These are phyloP conservation scores for Xestobium rufovillosum DNA, from an alignment of 2,888 invertebrate species.

Conservation along the genomic window DNA sequence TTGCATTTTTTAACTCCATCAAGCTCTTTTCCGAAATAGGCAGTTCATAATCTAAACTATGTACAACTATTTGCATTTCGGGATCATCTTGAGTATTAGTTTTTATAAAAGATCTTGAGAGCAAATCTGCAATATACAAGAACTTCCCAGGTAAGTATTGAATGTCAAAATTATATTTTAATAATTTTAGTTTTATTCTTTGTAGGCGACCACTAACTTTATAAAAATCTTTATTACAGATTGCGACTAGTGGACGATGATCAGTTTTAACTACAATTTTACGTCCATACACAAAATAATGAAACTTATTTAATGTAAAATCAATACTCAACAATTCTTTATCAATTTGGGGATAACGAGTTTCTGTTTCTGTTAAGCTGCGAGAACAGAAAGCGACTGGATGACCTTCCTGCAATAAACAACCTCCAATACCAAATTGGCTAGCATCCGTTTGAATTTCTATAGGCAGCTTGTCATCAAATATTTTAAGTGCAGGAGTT, in stretches of 20 bases:
- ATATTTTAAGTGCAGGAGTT: slow-evolving; percentile 19
- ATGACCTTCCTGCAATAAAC: slow-evolving; percentile 21
- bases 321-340: slow-evolving; percentile 31
- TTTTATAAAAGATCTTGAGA: slow-evolving; percentile 10
- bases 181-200: slow-evolving; percentile 10
- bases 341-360: slow-evolving; percentile 28
- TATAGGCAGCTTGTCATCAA: slow-evolving; percentile 20
- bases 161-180: slow-evolving; percentile 18
- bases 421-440: slow-evolving; percentile 21
- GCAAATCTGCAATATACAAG: slow-evolving; percentile 15
- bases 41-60: slow-evolving; percentile 10
- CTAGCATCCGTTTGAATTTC: slow-evolving; percentile 23
- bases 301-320: slow-evolving; percentile 30
- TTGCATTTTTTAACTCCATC: slow-evolving; percentile 11
- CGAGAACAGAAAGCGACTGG: slow-evolving; percentile 27
- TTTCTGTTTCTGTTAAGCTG: slow-evolving; percentile 24
- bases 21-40: slow-evolving; percentile 18
- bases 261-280: slow-evolving; percentile 25
- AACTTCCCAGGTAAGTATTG: slow-evolving; percentile 22
- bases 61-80: slow-evolving; percentile 7
- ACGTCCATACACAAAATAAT: slow-evolving; percentile 31
- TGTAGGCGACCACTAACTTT: slow-evolving; percentile 12
- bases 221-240: slow-evolving; percentile 20
- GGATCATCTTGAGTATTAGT: slow-evolving; percentile 2
- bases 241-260: slow-evolving; percentile 30